phyloP scores from a whole-genome alignment of 2,888 invertebrate genomes.

The Ormyrus nitidulus region DNA sequence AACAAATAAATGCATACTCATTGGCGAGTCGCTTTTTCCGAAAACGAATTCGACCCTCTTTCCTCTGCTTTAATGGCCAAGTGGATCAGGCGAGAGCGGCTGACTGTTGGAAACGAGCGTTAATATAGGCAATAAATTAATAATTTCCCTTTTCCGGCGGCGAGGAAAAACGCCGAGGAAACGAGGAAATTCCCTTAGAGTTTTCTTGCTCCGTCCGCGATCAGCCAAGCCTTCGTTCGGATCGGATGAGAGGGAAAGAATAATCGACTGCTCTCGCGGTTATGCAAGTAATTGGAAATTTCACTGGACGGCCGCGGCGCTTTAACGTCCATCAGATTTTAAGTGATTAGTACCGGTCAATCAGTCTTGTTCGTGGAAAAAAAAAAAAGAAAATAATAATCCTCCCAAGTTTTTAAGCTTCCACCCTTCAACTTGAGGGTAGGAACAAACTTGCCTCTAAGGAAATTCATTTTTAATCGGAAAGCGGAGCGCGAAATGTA shows the following conservation, averaged over 20 bases:
- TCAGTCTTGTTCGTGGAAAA: constrained; percentile 48
- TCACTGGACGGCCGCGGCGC: constrained; percentile 20
- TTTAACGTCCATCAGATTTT: constrained; percentile 54
- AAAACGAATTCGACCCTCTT: not conserved
- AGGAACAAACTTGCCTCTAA: constrained; percentile 41
- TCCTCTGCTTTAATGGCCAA: not conserved
- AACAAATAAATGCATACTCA: no score
- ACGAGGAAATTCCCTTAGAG: constrained; percentile 18
- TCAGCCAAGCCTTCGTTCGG: constrained; percentile 1
- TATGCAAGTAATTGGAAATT: constrained; percentile 54
- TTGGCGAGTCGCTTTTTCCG: no score
- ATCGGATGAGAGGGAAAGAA: constrained; percentile 42
- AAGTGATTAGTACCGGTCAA: constrained; percentile 54
- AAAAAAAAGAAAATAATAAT: constrained; percentile 24
- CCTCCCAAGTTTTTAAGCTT: constrained; percentile 52
- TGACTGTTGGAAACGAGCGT: constrained; percentile 30
- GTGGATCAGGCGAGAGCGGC: not conserved
- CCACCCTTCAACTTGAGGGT: not conserved
- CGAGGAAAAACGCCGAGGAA: not conserved
- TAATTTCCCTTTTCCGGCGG: constrained; percentile 23
- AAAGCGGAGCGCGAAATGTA: not conserved
- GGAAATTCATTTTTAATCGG: constrained; percentile 52
- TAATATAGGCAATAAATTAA: constrained; percentile 33
- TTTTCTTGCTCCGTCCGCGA: constrained; percentile 18
- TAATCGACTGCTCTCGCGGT: constrained; percentile 48